Percentiles rank a stretch among this genome's conserved stretches.
Conservation (phyloP, 37 sponge, comb jelly and placozoan genomes). For the Halisarca cf. caerulea region DNA sequence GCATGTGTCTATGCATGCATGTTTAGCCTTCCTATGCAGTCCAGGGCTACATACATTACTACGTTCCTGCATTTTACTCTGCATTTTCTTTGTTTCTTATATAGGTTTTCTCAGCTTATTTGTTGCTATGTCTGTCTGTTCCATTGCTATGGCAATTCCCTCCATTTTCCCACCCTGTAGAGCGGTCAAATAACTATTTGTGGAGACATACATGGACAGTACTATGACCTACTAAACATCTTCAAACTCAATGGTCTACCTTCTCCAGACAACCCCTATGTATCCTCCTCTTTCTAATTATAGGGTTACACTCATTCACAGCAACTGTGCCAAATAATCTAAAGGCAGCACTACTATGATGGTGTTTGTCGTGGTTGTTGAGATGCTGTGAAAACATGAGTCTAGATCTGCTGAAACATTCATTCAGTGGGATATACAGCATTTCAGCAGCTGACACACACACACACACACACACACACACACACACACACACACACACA, state of each 20-base stretch:
- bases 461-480: no score
- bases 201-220: conserved; percentile 99
- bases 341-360: background rate
- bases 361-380: background rate
- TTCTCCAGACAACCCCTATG: conserved; percentile 90
- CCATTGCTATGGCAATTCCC: no score
- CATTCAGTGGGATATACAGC: no score
- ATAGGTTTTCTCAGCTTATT: background rate
- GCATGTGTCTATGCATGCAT: no score
- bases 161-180: conserved; percentile 5
- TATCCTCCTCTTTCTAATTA: conserved; percentile 47
- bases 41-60: no score
- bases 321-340: background rate
- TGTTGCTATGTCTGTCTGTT: no score
- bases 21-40: no score
- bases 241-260: conserved; percentile 95
- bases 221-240: conserved; percentile 95
- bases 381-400: no score
- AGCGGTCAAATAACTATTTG: conserved; percentile 91
- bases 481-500: no score
- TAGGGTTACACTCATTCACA: background rate
- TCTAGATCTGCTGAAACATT: no score
- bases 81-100: background rate
- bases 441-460: no score
- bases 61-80: no score